Evolutionary conservation across 1,140 invertebrate species (phyloP).

Genomic region (Drosophila fuyamai): DNA sequence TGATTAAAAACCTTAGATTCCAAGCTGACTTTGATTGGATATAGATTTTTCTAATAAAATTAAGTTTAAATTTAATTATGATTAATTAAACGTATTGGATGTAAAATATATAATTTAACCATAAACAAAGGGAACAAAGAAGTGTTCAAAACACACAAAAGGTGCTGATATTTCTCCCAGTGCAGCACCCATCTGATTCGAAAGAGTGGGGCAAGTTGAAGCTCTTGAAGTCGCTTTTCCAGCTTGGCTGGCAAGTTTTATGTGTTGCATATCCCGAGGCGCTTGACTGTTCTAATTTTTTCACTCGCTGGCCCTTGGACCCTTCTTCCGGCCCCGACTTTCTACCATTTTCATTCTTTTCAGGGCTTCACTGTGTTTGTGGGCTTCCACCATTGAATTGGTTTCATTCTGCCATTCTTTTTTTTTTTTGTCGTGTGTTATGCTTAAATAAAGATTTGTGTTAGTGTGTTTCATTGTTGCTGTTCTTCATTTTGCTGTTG

Average conservation of each 20-base stretch:
- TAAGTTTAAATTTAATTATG: no score
- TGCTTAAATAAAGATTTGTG: conserved; percentile 81
- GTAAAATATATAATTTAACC: no score
- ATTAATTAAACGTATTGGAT: no score
- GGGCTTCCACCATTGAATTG: conserved; percentile 57
- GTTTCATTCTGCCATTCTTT: conserved; percentile 38
- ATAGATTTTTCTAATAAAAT: no score
- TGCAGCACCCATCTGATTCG: conserved; percentile 1
- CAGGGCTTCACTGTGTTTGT: conserved; percentile 30
- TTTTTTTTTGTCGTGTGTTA: conserved; percentile 51
- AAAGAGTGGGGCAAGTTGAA: conserved; percentile 34
- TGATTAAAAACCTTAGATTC: no score
- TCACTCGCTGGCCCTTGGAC: conserved; percentile 23
- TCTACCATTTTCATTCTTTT: conserved; percentile 18
- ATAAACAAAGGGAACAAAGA: no score
- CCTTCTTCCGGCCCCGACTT: conserved; percentile 9
- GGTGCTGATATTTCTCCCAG: not conserved
- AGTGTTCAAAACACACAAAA: no score
- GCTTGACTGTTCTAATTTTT: conserved; percentile 77
- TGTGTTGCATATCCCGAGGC: conserved; percentile 77
- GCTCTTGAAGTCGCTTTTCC: conserved; percentile 36
- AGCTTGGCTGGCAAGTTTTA: conserved; percentile 55
- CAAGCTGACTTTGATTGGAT: no score
- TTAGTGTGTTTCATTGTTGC: conserved; percentile 68
- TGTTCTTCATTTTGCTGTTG: conserved; percentile 47